Evolutionary conservation across 2,797 vertebrate genomes (phyloP).

Genomic region (Parauchenoglanis punctatus): DNA sequence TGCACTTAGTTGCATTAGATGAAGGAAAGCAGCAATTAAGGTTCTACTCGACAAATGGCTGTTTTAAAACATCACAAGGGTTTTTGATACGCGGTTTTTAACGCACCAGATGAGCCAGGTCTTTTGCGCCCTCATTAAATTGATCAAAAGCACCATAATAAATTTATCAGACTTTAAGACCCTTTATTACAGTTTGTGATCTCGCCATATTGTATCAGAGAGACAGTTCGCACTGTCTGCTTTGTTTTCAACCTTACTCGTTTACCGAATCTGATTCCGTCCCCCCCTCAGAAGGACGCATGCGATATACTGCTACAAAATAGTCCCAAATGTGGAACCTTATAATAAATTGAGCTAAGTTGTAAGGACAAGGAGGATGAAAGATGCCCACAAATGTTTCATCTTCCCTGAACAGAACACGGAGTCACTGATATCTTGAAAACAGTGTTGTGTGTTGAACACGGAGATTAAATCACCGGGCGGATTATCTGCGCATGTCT

Average conservation of each 20-base stretch:
- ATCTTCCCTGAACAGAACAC: not conserved
- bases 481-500: not conserved
- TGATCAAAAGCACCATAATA: not conserved
- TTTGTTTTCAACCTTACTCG: not conserved
- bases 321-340: not conserved
- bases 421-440: no score
- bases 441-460: not conserved
- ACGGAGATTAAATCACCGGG: not conserved
- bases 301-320: not conserved
- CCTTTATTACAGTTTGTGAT: not conserved
- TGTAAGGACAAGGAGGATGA: not conserved
- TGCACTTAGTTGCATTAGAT: not conserved
- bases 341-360: not conserved
- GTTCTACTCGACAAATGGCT: constrained; percentile 5
- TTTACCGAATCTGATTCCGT: not conserved
- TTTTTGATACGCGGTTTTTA: not conserved
- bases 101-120: not conserved
- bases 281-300: not conserved
- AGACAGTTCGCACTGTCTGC: not conserved
- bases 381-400: not conserved
- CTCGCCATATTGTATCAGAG: not conserved
- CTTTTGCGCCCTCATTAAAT: constrained; percentile 3
- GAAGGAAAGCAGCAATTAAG: constrained; percentile 23
- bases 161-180: not conserved
- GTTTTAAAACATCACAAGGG: not conserved